These are phyloP conservation scores for Hoplodrina blanda DNA, from an alignment of 2,888 invertebrate genomes.

Conservation along the genomic window DNA sequence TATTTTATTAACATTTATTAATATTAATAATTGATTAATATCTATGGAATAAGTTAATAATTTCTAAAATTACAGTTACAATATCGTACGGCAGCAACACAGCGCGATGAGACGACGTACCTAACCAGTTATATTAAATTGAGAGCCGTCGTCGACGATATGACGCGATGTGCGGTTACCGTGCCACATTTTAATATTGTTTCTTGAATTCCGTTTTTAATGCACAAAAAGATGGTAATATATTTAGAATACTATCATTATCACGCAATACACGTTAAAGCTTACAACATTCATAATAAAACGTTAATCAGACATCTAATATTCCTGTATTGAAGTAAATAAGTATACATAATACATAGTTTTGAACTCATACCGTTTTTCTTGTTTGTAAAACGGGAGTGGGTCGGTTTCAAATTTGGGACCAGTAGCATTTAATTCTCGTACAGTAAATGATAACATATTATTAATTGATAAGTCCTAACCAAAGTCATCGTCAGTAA, in stretches of 20 bases:
- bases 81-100: conserved; percentile 17
- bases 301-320: conserved; percentile 53
- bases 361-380: conserved; percentile 30
- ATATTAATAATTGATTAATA: conserved; percentile 48
- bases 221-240: conserved; percentile 13
- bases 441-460: too few species aligned
- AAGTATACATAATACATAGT: conserved; percentile 14
- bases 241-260: conserved; percentile 45
- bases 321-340: conserved; percentile 54
- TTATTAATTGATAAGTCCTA: too few species aligned
- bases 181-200: background rate
- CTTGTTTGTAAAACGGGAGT: conserved; percentile 18
- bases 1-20: conserved; percentile 53
- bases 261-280: conserved; percentile 54
- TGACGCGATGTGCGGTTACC: conserved; percentile 1
- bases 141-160: conserved; percentile 1
- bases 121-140: background rate
- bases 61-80: conserved; percentile 25
- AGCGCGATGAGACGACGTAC: conserved; percentile 1
- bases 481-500: too few species aligned
- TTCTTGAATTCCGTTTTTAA: background rate
- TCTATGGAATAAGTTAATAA: conserved; percentile 42
- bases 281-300: conserved; percentile 54
- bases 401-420: too few species aligned
- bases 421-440: too few species aligned